Percentiles rank a stretch among this genome's conserved stretches.
Conservation (phyloP, 2,888 invertebrate species). For the Apantesis nais region DNA sequence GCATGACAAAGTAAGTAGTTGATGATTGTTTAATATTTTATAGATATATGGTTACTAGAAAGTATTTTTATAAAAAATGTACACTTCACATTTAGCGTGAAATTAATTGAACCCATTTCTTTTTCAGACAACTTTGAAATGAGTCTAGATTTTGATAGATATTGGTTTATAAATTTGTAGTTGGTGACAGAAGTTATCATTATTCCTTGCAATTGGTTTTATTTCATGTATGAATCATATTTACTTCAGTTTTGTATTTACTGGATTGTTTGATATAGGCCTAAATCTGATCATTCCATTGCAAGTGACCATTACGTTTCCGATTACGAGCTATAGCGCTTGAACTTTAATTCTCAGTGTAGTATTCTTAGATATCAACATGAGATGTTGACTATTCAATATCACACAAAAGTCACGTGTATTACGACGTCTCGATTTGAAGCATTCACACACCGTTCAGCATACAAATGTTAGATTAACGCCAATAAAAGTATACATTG, state of each 20-base stretch:
- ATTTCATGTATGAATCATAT: neutral
- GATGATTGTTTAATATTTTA: neutral
- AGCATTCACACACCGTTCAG: conserved; percentile 28
- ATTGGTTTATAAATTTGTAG: neutral
- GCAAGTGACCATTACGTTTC: neutral
- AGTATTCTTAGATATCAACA: neutral
- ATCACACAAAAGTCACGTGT: conserved; percentile 31
- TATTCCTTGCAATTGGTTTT: neutral
- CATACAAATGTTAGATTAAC: conserved; percentile 47
- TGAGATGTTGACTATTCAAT: conserved; percentile 8
- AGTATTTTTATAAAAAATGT: neutral
- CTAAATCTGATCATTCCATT: neutral
- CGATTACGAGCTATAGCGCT: neutral
- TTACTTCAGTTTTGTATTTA: neutral
- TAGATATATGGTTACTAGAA: too few relatives aligned
- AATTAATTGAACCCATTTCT: too few relatives aligned
- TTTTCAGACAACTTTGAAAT: neutral
- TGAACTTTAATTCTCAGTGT: neutral
- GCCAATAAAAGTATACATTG: conserved; percentile 41
- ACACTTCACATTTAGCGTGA: too few relatives aligned
- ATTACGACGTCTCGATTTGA: conserved; percentile 22
- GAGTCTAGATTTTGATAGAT: neutral
- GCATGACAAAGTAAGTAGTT: conserved; percentile 87
- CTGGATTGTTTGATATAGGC: neutral
- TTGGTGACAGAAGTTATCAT: neutral